phyloP scores from a whole-genome alignment of 2,888 invertebrate genomes.

The Microplitis deprimator region DNA sequence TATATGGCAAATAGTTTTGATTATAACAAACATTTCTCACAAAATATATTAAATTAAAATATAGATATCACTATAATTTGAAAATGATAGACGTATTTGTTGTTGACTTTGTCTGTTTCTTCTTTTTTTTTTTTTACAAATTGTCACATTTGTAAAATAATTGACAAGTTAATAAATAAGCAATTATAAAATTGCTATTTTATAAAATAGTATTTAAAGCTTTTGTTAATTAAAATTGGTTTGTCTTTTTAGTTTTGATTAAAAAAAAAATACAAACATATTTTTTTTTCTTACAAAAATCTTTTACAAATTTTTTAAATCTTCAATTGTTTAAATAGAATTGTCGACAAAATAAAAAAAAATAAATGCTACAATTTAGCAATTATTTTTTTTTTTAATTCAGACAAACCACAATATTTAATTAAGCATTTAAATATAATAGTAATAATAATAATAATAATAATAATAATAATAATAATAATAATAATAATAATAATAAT shows the following conservation, averaged over 20 bases:
- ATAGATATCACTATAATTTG: slow-evolving; percentile 36
- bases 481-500: not conserved
- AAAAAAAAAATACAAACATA: slow-evolving; percentile 37
- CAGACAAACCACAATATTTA: slow-evolving; percentile 14
- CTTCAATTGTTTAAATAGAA: slow-evolving; percentile 10
- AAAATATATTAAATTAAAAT: slow-evolving; percentile 41
- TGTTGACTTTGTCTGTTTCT: no score
- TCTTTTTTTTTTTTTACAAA: slow-evolving; percentile 14
- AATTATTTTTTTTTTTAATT: slow-evolving; percentile 9
- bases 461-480: not conserved
- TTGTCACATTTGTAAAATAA: slow-evolving; percentile 22
- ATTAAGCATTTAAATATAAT: slow-evolving; percentile 22
- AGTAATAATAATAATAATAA: not conserved
- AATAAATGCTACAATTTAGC: slow-evolving; percentile 16
- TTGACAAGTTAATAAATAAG: slow-evolving; percentile 16
- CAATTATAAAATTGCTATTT: slow-evolving; percentile 4
- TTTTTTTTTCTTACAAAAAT: slow-evolving; percentile 9
- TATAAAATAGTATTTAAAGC: slow-evolving; percentile 30
- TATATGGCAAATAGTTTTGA: not conserved
- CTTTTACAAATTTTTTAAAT: not conserved
- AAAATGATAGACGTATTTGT: slow-evolving; percentile 26
- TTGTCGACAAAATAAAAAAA: not conserved
- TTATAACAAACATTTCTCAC: slow-evolving; percentile 47
- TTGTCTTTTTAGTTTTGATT: not conserved
- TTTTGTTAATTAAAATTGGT: slow-evolving; percentile 1